phyloP scores from a whole-genome alignment of 1,140 invertebrate species.

The Tetragonula clypearis region DNA sequence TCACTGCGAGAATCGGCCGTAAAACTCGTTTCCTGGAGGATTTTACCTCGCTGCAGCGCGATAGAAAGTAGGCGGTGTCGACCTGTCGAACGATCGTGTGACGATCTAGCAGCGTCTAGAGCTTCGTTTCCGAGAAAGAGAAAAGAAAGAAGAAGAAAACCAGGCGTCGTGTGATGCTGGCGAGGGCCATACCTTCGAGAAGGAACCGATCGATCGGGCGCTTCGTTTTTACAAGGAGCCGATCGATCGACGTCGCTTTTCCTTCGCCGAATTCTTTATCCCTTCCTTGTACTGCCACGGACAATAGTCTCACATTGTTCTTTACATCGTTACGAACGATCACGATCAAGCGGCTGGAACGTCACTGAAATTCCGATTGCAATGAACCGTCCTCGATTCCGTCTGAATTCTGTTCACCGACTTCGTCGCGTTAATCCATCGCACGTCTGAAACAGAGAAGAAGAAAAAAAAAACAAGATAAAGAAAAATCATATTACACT shows the following conservation, averaged over 20 bases:
- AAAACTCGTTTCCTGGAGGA: slow-evolving; percentile 63
- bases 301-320: slow-evolving; percentile 53
- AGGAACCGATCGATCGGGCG: slow-evolving; percentile 56
- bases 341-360: background rate
- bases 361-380: background rate
- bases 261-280: background rate
- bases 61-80: slow-evolving; percentile 66
- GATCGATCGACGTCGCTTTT: slow-evolving; percentile 41
- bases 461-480: background rate
- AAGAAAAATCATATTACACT: background rate
- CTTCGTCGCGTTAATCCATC: slow-evolving; percentile 33
- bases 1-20: slow-evolving; percentile 56
- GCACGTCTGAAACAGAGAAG: slow-evolving; percentile 29
- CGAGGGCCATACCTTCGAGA: slow-evolving; percentile 41
- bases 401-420: background rate
- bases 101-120: slow-evolving; percentile 46
- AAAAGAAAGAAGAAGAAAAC: slow-evolving; percentile 31
- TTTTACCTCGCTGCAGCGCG: slow-evolving; percentile 58
- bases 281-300: background rate
- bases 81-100: slow-evolving; percentile 35
- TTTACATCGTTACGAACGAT: slow-evolving; percentile 54
- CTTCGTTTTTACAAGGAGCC: slow-evolving; percentile 25
- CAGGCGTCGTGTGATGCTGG: slow-evolving; percentile 15
- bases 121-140: slow-evolving; percentile 3
- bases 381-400: slow-evolving; percentile 2